Evolutionary conservation across 2,797 vertebrate species (phyloP).

Genomic region (Diplodus sargus): DNA sequence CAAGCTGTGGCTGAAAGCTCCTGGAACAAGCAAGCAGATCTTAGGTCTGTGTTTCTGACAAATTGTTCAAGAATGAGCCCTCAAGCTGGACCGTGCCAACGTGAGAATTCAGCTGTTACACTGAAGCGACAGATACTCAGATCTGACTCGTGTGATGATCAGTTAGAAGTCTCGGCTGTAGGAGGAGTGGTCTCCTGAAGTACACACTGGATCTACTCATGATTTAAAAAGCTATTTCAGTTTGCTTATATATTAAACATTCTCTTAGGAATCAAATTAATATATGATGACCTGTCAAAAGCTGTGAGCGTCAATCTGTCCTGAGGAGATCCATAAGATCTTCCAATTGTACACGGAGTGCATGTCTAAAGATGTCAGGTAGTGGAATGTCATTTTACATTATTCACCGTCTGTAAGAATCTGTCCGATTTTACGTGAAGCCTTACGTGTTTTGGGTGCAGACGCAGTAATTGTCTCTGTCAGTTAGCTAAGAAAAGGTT

Average conservation of each 20-base stretch:
- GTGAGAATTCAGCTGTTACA: neutral
- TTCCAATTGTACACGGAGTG: neutral
- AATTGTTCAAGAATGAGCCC: neutral
- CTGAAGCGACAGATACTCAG: too few relatives aligned
- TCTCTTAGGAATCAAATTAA: conserved; percentile 17
- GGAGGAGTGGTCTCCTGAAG: neutral
- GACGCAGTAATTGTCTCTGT: neutral
- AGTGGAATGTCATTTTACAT: neutral
- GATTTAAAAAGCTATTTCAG: neutral
- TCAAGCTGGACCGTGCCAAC: neutral
- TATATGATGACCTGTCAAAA: conserved; percentile 23
- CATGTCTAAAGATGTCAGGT: neutral
- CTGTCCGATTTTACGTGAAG: neutral
- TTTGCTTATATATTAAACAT: neutral
- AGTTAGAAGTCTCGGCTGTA: neutral
- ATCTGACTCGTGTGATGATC: neutral
- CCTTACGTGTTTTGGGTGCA: neutral
- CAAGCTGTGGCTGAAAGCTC: neutral
- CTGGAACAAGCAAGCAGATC: neutral
- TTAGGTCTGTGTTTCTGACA: too few relatives aligned
- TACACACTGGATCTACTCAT: neutral
- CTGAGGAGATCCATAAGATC: neutral
- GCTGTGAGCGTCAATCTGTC: conserved; percentile 1
- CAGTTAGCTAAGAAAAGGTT: neutral
- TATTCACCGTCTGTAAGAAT: neutral